phyloP scores from a whole-genome alignment of 2,797 vertebrate species.

The Anisognathus igniventris region DNA sequence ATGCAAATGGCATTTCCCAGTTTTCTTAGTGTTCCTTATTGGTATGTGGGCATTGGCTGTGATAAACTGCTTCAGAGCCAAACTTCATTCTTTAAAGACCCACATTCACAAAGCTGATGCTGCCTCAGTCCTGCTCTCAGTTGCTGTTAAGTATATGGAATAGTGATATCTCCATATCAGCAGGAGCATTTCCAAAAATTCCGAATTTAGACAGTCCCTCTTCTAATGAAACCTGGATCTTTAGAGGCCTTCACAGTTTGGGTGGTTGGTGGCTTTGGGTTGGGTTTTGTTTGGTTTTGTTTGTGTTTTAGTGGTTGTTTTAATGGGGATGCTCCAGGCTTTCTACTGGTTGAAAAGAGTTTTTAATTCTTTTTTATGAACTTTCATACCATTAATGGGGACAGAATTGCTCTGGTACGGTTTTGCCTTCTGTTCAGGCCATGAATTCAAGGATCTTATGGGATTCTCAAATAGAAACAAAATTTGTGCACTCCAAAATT shows the following conservation, averaged over 20 bases:
- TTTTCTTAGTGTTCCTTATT: not conserved
- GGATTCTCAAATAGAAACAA: not conserved
- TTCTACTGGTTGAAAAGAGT: not conserved
- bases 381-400: not conserved
- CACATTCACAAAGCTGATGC: not conserved
- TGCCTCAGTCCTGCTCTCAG: not conserved
- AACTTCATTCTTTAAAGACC: not conserved
- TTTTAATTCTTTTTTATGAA: not conserved
- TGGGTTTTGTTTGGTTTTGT: not conserved
- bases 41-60: rapidly evolving
- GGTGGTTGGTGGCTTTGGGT: not conserved
- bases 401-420: not conserved
- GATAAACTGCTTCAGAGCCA: not conserved
- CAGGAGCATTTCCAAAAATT: not conserved
- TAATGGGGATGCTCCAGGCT: not conserved
- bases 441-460: not conserved
- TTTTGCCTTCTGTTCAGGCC: not conserved
- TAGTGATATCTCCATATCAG: not conserved
- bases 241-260: not conserved
- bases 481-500: not conserved
- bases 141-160: not conserved
- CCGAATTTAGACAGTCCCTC: not conserved
- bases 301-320: not conserved
- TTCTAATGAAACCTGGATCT: not conserved
- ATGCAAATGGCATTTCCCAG: too few relatives aligned